phyloP scores from a whole-genome alignment of 2,888 invertebrate genomes.

The Bellardia bayeri region DNA sequence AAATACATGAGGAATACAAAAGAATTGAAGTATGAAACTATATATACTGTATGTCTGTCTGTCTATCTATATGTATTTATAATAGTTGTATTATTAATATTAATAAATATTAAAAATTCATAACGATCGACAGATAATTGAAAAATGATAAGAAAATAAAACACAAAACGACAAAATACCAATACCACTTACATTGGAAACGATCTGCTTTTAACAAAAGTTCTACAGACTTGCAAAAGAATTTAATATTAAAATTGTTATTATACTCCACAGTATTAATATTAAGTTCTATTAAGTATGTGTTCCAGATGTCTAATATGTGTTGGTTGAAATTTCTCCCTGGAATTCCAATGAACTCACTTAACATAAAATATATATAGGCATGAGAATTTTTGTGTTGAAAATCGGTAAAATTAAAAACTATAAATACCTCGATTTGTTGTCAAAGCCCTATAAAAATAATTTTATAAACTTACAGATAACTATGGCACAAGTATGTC shows the following conservation, averaged over 20 bases:
- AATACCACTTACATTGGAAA: constrained; percentile 22
- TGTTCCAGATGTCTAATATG: too few relatives aligned
- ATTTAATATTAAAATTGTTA: not conserved
- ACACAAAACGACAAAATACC: constrained; percentile 49
- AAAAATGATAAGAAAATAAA: constrained; percentile 70
- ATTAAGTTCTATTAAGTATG: too few relatives aligned
- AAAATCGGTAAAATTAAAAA: too few relatives aligned
- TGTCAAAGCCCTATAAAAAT: too few relatives aligned
- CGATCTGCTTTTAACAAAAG: constrained; percentile 13
- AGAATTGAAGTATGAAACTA: constrained; percentile 38
- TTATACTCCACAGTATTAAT: too few relatives aligned
- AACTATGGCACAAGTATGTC: too few relatives aligned
- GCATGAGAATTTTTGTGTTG: too few relatives aligned
- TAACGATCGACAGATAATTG: constrained; percentile 71
- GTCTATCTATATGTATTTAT: constrained; percentile 3
- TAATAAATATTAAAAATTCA: constrained; percentile 72
- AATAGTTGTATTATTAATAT: constrained; percentile 51
- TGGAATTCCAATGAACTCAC: too few relatives aligned
- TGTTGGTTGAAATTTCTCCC: too few relatives aligned
- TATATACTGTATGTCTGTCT: not conserved
- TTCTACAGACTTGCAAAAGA: constrained; percentile 37
- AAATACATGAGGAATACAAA: constrained; percentile 52
- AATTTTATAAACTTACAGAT: too few relatives aligned
- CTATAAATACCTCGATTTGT: too few relatives aligned
- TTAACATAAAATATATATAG: too few relatives aligned